These are phyloP conservation scores for Pantherophis vulpinus DNA, from an alignment of 2,797 vertebrate species.

Conservation along the genomic window DNA sequence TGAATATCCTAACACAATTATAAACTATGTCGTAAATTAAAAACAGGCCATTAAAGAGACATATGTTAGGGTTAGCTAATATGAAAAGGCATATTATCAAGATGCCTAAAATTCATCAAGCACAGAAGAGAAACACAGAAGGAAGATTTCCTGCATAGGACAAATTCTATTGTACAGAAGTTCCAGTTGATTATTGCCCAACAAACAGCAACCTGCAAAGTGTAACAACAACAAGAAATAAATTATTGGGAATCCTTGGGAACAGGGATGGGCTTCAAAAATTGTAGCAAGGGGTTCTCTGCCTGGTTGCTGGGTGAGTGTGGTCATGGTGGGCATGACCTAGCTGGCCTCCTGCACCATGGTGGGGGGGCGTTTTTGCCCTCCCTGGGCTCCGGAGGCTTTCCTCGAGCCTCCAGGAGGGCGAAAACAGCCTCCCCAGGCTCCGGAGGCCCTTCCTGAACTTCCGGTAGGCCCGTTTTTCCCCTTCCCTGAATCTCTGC, in stretches of 20 bases:
- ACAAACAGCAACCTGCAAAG: not conserved
- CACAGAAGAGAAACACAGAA: not conserved
- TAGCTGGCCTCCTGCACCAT: too few species aligned
- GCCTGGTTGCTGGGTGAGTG: too few species aligned
- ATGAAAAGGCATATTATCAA: not conserved
- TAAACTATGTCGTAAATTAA: not conserved
- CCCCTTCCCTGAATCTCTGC: too few species aligned
- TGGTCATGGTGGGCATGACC: too few species aligned
- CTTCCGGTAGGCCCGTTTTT: too few species aligned
- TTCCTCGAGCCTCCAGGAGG: too few species aligned
- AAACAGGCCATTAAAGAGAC: not conserved
- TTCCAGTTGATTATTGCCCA: not conserved
- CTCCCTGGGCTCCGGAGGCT: too few species aligned
- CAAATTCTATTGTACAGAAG: not conserved
- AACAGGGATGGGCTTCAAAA: not conserved
- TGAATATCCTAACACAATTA: not conserved
- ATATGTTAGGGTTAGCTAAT: not conserved
- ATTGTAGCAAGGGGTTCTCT: too few species aligned
- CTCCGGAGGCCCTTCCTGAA: too few species aligned
- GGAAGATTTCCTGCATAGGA: not conserved
- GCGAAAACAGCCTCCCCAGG: too few species aligned
- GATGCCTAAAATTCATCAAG: not conserved
- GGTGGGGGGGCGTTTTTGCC: too few species aligned
- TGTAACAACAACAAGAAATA: not conserved
- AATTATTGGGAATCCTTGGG: not conserved